phyloP scores from a whole-genome alignment of 2,797 vertebrate genomes.

The Cynopterus sphinx region DNA sequence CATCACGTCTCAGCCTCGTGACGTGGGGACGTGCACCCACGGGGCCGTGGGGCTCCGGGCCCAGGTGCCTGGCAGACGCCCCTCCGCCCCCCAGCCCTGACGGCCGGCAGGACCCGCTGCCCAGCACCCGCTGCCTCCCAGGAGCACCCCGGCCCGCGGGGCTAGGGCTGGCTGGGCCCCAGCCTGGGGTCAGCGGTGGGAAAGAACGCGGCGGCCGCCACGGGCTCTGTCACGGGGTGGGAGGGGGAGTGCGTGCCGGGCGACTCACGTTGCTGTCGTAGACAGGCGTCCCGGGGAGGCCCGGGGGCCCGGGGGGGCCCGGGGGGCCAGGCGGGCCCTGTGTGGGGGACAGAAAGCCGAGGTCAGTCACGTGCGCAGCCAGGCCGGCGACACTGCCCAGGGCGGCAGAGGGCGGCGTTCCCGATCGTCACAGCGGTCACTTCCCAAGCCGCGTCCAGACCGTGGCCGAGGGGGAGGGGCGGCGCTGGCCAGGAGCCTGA shows the following conservation, averaged over 20 bases:
- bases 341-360: not conserved
- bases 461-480: not conserved
- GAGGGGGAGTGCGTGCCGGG: accelerated
- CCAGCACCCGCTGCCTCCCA: not conserved
- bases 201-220: no score
- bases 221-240: not conserved
- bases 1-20: not conserved
- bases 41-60: not conserved
- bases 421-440: not conserved
- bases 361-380: not conserved
- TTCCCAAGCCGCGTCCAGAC: not conserved
- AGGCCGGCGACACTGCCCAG: not conserved
- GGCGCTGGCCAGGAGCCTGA: no score
- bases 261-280: conserved; percentile 65
- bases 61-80: not conserved
- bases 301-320: conserved; percentile 1
- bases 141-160: no score
- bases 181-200: not conserved
- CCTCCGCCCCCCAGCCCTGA: no score
- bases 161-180: not conserved
- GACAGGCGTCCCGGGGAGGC: conserved; percentile 35
- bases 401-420: accelerated
- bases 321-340: conserved; percentile 69
- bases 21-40: not conserved
- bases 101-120: no score